phyloP scores from a whole-genome alignment of 2,797 vertebrate species.

The Thunnus albacares region DNA sequence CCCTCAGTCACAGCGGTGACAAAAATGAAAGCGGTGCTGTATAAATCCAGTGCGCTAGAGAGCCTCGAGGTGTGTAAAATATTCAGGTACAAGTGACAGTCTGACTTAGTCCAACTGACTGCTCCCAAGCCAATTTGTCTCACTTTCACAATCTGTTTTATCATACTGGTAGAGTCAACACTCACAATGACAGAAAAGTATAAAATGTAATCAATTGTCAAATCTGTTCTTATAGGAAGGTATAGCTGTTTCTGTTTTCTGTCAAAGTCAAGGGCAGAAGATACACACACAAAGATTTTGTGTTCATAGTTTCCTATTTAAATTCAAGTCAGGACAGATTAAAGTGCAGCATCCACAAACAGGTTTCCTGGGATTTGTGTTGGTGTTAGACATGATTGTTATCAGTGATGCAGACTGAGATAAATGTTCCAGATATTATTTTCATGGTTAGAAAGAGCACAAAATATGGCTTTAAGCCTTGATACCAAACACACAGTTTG shows the following conservation, averaged over 20 bases:
- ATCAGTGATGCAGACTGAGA: conserved; percentile 9
- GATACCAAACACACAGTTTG: neutral
- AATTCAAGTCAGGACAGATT: conserved; percentile 34
- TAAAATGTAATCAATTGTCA: neutral
- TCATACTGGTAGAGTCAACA: neutral
- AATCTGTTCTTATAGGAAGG: neutral
- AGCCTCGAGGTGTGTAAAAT: conserved; percentile 39
- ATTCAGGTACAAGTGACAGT: conserved; percentile 10
- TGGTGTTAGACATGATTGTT: neutral
- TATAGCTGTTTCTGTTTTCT: neutral
- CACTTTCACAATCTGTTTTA: neutral
- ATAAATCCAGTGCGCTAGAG: conserved; percentile 21
- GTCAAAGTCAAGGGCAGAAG: neutral
- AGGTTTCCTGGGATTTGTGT: conserved; percentile 26
- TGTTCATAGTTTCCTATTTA: conserved; percentile 10
- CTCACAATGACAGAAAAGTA: neutral
- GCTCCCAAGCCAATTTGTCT: neutral
- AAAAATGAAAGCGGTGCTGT: conserved; percentile 18
- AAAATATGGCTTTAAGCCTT: neutral
- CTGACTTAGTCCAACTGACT: neutral
- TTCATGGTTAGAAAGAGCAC: neutral
- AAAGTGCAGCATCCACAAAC: conserved; percentile 1
- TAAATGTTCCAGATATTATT: conserved; percentile 1
- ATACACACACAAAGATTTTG: neutral
- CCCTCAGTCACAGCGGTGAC: neutral